Percentiles rank a stretch among this genome's conserved stretches.
Conservation (phyloP, 2,797 vertebrate genomes). For the Buphagus erythrorhynchus region DNA sequence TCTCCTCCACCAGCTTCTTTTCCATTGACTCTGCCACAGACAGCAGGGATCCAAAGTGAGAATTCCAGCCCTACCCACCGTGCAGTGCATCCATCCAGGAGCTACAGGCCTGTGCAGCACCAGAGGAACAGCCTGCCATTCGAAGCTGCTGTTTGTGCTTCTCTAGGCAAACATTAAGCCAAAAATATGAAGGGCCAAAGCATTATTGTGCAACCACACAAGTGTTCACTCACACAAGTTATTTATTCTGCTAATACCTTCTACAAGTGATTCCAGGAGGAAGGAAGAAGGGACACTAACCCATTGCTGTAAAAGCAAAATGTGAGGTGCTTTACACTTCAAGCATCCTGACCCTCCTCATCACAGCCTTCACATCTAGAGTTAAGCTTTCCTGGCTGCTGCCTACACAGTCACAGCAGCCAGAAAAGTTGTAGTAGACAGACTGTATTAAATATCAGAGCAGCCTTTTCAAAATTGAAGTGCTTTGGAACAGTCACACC, state of each 20-base stretch:
- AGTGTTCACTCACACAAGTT: not conserved
- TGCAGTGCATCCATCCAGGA: not conserved
- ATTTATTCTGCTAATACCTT: not conserved
- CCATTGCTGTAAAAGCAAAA: not conserved
- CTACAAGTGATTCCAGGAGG: not conserved
- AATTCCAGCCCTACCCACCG: not conserved
- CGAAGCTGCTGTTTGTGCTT: not conserved
- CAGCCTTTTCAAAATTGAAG: not conserved
- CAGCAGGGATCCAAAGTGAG: not conserved
- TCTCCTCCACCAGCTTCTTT: slow-evolving; percentile 88
- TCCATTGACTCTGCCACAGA: slow-evolving; percentile 88
- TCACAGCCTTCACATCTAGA: not conserved
- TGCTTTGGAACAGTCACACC: not conserved
- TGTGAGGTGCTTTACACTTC: not conserved
- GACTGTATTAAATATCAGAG: not conserved
- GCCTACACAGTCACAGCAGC: not conserved
- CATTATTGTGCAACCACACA: not conserved
- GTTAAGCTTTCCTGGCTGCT: not conserved
- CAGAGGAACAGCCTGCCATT: not conserved
- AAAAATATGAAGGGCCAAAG: not conserved
- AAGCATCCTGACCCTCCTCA: not conserved
- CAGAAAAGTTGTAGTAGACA: not conserved
- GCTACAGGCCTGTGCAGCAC: not conserved
- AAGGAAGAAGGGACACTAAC: not conserved
- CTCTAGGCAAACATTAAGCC: not conserved